These are phyloP conservation scores for Ceratina japonica DNA, from an alignment of 1,140 invertebrate species.

Conservation along the genomic window DNA sequence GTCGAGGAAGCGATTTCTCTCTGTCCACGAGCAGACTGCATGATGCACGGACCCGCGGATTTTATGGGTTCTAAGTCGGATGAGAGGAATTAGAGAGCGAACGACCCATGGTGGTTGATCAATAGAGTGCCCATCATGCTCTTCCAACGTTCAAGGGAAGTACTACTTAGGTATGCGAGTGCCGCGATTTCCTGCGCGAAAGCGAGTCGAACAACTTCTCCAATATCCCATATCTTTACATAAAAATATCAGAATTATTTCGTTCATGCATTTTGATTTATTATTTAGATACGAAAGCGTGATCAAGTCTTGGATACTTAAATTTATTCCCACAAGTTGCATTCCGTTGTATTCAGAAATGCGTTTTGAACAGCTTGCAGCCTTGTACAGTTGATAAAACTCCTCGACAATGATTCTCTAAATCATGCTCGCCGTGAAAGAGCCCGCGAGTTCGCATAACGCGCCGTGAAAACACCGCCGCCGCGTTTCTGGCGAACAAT, in stretches of 20 bases:
- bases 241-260: too few species aligned
- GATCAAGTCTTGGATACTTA: too few species aligned
- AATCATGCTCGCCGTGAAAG: neutral
- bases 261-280: too few species aligned
- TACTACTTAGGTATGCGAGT: neutral
- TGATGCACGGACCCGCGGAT: slow-evolving; percentile 10
- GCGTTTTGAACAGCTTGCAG: neutral
- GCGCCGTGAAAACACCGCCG: too few species aligned
- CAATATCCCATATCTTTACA: neutral
- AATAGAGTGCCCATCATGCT: neutral
- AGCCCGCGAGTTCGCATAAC: too few species aligned
- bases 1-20: slow-evolving; percentile 36
- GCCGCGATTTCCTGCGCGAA: neutral
- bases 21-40: slow-evolving; percentile 17
- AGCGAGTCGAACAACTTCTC: neutral
- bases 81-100: slow-evolving; percentile 24
- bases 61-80: slow-evolving; percentile 28
- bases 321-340: too few species aligned
- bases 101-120: neutral
- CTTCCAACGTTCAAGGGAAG: neutral
- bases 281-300: too few species aligned
- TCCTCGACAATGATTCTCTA: neutral
- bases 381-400: neutral
- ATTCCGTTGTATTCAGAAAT: too few species aligned
- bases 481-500: too few species aligned